Percentiles rank a stretch among this genome's conserved stretches.
phyloP scores from a whole-genome alignment of 2,113 vertebrate species.

The Vicugna pacos region DNA sequence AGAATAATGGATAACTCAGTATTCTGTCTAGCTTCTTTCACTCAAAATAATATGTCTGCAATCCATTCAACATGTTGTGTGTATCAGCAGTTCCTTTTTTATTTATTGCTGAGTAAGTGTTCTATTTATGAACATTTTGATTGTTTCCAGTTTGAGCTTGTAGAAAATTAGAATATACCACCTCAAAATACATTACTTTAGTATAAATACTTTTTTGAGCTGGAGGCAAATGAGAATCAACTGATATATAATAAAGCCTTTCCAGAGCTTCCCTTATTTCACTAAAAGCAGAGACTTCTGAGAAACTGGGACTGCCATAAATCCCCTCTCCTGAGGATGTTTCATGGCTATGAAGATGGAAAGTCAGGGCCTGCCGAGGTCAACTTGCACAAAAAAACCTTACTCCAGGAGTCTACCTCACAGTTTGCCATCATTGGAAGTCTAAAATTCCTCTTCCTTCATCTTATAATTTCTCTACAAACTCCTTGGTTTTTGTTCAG shows the following conservation, averaged over 20 bases:
- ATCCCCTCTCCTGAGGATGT: not conserved
- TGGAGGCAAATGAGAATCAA: not conserved
- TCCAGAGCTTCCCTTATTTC: not conserved
- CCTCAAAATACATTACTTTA: not conserved
- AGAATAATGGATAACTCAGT: not conserved
- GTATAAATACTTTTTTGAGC: not conserved
- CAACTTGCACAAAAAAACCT: not conserved
- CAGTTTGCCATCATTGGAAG: not conserved
- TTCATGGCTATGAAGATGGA: not conserved
- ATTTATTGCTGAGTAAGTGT: not conserved
- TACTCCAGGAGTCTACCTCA: not conserved
- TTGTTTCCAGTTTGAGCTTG: not conserved
- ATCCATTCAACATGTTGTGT: not conserved
- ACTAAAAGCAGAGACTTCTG: not conserved
- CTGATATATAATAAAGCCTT: not conserved
- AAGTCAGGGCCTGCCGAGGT: not conserved
- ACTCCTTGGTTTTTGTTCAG: not conserved
- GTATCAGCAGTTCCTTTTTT: not conserved
- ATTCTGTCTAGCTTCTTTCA: not conserved
- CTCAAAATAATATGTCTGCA: not conserved
- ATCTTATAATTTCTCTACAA: not conserved
- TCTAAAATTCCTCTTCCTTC: not conserved
- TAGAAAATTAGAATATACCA: not conserved
- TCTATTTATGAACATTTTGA: not conserved
- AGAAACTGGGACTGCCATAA: not conserved